Evolutionary conservation across 2,113 vertebrate species (phyloP), one percentile per base, ranked within the genome.

Genomic region (Ictalurus punctatus): DNA sequence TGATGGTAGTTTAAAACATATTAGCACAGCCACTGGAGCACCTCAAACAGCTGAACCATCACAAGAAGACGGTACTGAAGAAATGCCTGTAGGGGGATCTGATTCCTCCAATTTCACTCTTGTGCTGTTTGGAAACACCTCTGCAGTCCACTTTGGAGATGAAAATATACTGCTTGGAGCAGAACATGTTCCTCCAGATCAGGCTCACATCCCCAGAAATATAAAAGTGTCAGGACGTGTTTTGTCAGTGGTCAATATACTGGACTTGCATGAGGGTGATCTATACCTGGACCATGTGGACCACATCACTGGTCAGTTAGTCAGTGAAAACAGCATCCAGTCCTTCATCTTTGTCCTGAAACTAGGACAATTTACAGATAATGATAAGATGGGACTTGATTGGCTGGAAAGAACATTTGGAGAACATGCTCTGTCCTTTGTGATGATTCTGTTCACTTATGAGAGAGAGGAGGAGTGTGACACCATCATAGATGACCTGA

Each of bases 381-480:
- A 74, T n/a, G 91, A 91, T 86, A 80, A 84, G 17, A 21, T 73
- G 30, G 80, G 83, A 16, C 58, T 90, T 2, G 56, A 91, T 1
- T 88, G 84, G 90, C 71, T 92, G 25, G 83, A 90, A 65, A 61
- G 63, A 19, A 61, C 8, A 34, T 90, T 92, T 83, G 90, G 90
- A 48, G 90, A 90, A 9, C 4, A 13, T 25, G 44, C 37, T 10
- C 74, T 84, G 17, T 6, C 40, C 17, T 87, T 81, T 71, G 65
- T 84, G 65, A 74, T 90, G 61, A 85, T 90, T 81, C 83, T 92
- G 54, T 92, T 91, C 85, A 91, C 89, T 6, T 84, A 89, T 58
- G 87, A 87, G n/a, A 56, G 2, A 37, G 69, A 85, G 17, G 84
- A 89, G 30, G 80, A 87, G 3, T 61, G 71, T 79, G 80, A 88